Percentiles rank a stretch among this genome's conserved stretches.
phyloP scores from a whole-genome alignment of 1,140 invertebrate genomes.

The Zaprionus davidi region DNA sequence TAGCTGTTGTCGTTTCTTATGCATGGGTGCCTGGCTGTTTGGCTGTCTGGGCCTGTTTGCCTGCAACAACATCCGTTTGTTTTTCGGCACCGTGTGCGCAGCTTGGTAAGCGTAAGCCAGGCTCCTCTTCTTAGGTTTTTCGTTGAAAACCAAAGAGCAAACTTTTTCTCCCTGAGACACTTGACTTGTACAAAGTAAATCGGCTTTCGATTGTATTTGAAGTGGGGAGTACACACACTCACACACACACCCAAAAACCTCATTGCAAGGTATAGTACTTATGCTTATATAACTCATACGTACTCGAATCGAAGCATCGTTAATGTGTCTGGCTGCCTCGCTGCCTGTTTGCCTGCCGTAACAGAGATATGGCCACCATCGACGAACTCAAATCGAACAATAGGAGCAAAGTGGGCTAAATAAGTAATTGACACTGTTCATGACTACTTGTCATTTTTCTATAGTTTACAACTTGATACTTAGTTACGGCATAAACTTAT shows the following conservation, averaged over 20 bases:
- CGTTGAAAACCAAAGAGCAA: conserved; percentile 59
- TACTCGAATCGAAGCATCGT: conserved; percentile 8
- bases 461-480: background rate
- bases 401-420: background rate
- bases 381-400: background rate
- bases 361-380: background rate
- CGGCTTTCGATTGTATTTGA: conserved; percentile 70
- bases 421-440: conserved; percentile 8
- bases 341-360: background rate
- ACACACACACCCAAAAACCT: conserved; percentile 9
- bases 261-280: conserved; percentile 28
- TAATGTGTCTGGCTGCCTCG: background rate
- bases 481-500: background rate
- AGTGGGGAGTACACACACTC: conserved; percentile 28
- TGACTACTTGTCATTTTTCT: background rate
- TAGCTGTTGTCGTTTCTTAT: conserved; percentile 50
- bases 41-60: conserved; percentile 37
- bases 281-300: conserved; percentile 30
- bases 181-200: conserved; percentile 70
- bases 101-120: conserved; percentile 38
- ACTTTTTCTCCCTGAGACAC: conserved; percentile 64
- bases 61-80: conserved; percentile 61
- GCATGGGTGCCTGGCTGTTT: conserved; percentile 39
- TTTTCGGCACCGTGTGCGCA: conserved; percentile 45
- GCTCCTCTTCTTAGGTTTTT: conserved; percentile 27